Evolutionary conservation across 2,888 invertebrate genomes (phyloP).

Genomic region (Lochmaea capreae): DNA sequence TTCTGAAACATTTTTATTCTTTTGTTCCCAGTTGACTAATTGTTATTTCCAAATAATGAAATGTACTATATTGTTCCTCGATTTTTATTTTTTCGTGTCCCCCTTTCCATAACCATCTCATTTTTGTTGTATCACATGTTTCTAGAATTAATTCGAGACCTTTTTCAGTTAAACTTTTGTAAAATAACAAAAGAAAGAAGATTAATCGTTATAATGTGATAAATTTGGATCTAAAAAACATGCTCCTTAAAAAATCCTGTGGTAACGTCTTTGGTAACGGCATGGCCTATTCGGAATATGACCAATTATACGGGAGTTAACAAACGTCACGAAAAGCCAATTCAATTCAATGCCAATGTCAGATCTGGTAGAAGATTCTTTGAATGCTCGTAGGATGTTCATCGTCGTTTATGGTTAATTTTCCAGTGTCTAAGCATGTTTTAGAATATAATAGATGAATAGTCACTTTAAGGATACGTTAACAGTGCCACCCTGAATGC

Average conservation of each 20-base stretch:
- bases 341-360: constrained; percentile 45
- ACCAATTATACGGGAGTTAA: constrained; percentile 56
- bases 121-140: too few species aligned
- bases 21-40: too few species aligned
- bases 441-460: constrained; percentile 25
- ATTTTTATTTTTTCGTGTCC: too few species aligned
- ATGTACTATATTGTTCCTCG: too few species aligned
- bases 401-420: constrained; percentile 31
- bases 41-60: too few species aligned
- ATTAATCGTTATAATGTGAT: too few species aligned
- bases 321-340: constrained; percentile 52
- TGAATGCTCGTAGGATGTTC: constrained; percentile 24
- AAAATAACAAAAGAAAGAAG: too few species aligned
- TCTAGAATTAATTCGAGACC: too few species aligned
- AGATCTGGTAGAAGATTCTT: constrained; percentile 30
- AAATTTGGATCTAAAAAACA: neutral
- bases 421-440: constrained; percentile 28
- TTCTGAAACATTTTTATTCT: too few species aligned
- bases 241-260: neutral
- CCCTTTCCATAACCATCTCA: too few species aligned
- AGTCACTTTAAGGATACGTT: constrained; percentile 22
- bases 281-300: constrained; percentile 46
- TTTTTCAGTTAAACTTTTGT: too few species aligned
- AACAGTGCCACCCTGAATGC: constrained; percentile 18
- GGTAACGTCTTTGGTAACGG: constrained; percentile 43